Conservation (phyloP, 1,140 invertebrate species). For the Drosophila truncata region DNA sequence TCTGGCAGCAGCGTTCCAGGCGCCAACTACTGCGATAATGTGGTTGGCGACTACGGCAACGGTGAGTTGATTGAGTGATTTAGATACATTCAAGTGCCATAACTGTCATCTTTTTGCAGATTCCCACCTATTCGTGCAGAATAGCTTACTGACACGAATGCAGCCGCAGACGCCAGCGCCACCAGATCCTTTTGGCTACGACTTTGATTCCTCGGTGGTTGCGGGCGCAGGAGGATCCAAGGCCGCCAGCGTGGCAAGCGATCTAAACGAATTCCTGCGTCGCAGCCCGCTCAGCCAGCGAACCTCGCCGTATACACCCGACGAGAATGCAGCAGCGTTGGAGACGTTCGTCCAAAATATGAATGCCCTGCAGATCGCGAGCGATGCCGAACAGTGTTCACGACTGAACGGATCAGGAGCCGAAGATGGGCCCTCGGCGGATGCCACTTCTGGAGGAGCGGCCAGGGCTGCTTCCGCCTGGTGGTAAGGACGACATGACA, state of each 20-base stretch:
- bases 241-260: slow-evolving; percentile 67
- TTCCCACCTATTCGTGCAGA: slow-evolving; percentile 73
- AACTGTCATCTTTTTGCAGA: slow-evolving; percentile 26
- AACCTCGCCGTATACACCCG: slow-evolving; percentile 76
- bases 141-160: slow-evolving; percentile 64
- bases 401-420: slow-evolving; percentile 63
- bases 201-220: slow-evolving; percentile 59
- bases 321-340: slow-evolving; percentile 72
- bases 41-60: slow-evolving; percentile 67
- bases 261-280: slow-evolving; percentile 75
- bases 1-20: slow-evolving; percentile 39
- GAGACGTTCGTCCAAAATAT: slow-evolving; percentile 83
- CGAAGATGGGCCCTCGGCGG: slow-evolving; percentile 48
- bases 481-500: slow-evolving; percentile 74
- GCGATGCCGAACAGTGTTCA: slow-evolving; percentile 74
- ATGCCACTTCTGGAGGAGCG: slow-evolving; percentile 56
- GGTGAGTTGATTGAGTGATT: slow-evolving; percentile 44
- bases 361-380: slow-evolving; percentile 74
- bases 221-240: slow-evolving; percentile 44
- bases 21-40: slow-evolving; percentile 66
- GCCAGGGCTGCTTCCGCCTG: slow-evolving; percentile 60
- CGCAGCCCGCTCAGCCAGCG: slow-evolving; percentile 77
- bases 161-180: slow-evolving; percentile 53
- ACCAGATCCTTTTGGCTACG: slow-evolving; percentile 70
- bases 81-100: neutral